Evolutionary conservation across 2,797 vertebrate genomes (phyloP), one percentile per base, ranked within the genome.

Genomic region (Trematomus bernacchii): DNA sequence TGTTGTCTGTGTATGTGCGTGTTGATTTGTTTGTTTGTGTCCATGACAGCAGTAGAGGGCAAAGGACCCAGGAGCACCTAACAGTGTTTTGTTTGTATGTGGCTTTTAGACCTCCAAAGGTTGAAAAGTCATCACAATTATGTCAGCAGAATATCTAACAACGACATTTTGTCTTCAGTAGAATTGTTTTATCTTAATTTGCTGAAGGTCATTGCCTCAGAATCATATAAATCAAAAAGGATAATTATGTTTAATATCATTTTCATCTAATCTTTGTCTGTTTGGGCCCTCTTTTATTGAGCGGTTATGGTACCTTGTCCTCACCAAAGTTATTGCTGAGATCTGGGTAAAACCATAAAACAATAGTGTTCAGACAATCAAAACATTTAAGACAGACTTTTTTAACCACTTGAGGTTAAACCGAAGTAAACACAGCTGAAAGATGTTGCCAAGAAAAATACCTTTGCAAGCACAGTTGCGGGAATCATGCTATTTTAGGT

Each of bases 11-110:
- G 18, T 21, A 11, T 65, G 62, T 82, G 33, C 44, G 44, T 73
- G 46, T 86, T 15, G 61, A 62, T 59, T 67, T 76, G 76, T 85
- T 54, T 78, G 69, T 83, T 46, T 30, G 47, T 67, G 23, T 82
- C 62, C 59, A 33, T 73, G 75, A 71, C 76, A 59, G 50, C 63
- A 66, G 67, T 13, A 63, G 75, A 80, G 78, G 78, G 71, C 73
- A 74, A 83, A 81, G 37, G 79, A 74, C 46, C 66, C 43, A 30
- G 15, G 11, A 78, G 66, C 21, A 54, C 59, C 64, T 72, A 33
- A 65, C 52, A 48, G 40, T 48, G 53, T 70, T 12, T 23, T 37
- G 7, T 67, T 52, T 68, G 16, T 33, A 40, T 47, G 30, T 54
- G 60, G 82, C 69, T 70, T 79, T 69, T 60, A 51, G 58, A 82